Evolutionary conservation across 2,888 invertebrate genomes (phyloP), one percentile per base, ranked within the genome.

Genomic region (Eudemis profundana): DNA sequence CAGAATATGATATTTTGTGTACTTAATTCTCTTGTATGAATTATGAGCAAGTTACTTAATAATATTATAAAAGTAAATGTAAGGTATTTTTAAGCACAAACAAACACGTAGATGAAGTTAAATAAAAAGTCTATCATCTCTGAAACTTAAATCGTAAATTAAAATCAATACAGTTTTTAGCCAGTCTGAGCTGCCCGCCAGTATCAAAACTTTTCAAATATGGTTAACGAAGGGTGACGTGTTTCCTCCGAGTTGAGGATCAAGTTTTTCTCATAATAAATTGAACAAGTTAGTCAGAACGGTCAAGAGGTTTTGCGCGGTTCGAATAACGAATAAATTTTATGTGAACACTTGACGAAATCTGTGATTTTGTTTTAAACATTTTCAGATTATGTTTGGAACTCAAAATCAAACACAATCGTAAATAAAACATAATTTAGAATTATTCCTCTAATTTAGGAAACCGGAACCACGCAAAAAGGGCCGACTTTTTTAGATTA

Each of bases 261-360:
- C 76, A 74, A 79, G 72, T 65, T 65, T 81, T 81, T 60, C 56
- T 71, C 70, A 75, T 78, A 78, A 82, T 82, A 82, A 81, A 82
- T 82, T 82, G 59, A 53, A 59, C 59, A 64, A 64, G 51, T 65
- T 64, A 57, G 23, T 40, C n/a, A 33, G 17, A 50, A 71, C 69
- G 81, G 81, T 81, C 79, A 79, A 78, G 78, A 71, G 76, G 75
- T 76, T 81, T 79, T 75, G 73, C 78, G 76, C 70, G 72, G n/a
- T 36, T 33, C 17, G 50, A 49, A 17, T 21, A 36, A 17, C 33
- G 42, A 46, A 33, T 23, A 47, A 54, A 54, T 36, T 54, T 42
- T 53, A 53, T 36, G 33, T 19, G 21, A 42, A 12, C 4, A n/a
- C 10, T 44, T 15, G 7, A 51, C 21, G 17, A 47, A 23, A 17